A percentile compares a stretch with the other conserved stretches of the same genome.
These are phyloP conservation scores for Sesamia inferens DNA, from an alignment of 2,888 invertebrate genomes.

Conservation along the genomic window DNA sequence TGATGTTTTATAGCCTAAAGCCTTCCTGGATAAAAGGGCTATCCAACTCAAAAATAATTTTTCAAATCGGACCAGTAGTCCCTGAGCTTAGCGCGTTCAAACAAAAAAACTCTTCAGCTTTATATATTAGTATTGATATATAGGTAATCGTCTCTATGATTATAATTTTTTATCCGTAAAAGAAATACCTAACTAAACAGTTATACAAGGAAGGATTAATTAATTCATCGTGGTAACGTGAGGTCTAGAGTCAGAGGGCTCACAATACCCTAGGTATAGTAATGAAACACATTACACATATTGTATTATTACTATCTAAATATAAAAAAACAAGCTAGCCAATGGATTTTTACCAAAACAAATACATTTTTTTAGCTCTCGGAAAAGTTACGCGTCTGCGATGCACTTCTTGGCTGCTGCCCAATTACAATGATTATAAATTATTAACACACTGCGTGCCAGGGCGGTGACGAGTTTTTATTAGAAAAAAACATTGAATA, in stretches of 20 bases:
- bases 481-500: constrained; percentile 5
- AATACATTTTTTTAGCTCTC: constrained; percentile 55
- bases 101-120: too few species aligned
- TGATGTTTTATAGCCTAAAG: too few species aligned
- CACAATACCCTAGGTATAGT: neutral
- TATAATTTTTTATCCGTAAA: too few species aligned
- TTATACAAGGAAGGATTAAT: too few species aligned
- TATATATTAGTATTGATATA: too few species aligned
- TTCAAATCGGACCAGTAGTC: too few species aligned
- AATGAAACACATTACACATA: neutral
- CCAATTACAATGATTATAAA: constrained; percentile 73
- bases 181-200: too few species aligned
- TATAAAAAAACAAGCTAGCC: constrained; percentile 18
- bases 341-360: constrained; percentile 65
- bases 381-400: constrained; percentile 51
- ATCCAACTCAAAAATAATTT: too few species aligned
- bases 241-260: neutral
- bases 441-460: constrained; percentile 70
- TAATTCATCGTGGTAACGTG: neutral
- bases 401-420: constrained; percentile 70
- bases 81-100: too few species aligned
- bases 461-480: constrained; percentile 52
- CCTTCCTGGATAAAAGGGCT: too few species aligned
- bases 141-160: too few species aligned
- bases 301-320: constrained; percentile 12